phyloP scores from a whole-genome alignment of 2,888 invertebrate species.

The Scaptomyza flava region DNA sequence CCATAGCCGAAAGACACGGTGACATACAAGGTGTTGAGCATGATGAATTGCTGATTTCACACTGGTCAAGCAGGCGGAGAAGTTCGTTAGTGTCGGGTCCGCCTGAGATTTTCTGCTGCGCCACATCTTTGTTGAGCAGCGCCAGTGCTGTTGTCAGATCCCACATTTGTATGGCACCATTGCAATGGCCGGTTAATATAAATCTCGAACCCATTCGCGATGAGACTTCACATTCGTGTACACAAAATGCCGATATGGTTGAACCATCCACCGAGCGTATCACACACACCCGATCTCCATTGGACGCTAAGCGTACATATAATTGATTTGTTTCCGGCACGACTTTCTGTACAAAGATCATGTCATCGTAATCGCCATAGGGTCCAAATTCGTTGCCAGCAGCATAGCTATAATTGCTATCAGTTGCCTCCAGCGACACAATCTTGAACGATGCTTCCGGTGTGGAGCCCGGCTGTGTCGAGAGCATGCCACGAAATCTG shows the following conservation, averaged over 20 bases:
- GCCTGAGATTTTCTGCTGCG: conserved; percentile 87
- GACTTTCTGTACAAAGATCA: conserved; percentile 98
- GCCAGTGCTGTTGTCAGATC: conserved; percentile 98
- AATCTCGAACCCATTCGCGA: conserved; percentile 96
- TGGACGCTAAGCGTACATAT: conserved; percentile 97
- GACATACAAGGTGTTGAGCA: conserved; percentile 90
- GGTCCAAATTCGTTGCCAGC: conserved; percentile 92
- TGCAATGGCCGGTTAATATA: conserved; percentile 96
- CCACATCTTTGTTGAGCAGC: conserved; percentile 91
- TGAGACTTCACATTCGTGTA: conserved; percentile 98
- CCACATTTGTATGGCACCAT: conserved; percentile 98
- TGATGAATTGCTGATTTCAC: conserved; percentile 94
- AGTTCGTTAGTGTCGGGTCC: conserved; percentile 97
- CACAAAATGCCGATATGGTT: conserved; percentile 97
- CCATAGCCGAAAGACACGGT: conserved; percentile 87
- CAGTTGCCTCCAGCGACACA: conserved; percentile 86
- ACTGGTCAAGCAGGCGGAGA: conserved; percentile 95
- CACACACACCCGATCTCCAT: conserved; percentile 97
- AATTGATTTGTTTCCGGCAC: conserved; percentile 98
- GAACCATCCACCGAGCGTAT: conserved; percentile 97
- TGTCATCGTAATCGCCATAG: conserved; percentile 99
- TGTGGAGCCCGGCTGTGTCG: conserved; percentile 98
- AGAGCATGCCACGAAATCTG: conserved; percentile 98
- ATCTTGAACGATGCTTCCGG: conserved; percentile 98
- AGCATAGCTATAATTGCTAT: conserved; percentile 87